phyloP scores from a whole-genome alignment of 35 echinoderm and acorn worm genomes.

The Patiria miniata region DNA sequence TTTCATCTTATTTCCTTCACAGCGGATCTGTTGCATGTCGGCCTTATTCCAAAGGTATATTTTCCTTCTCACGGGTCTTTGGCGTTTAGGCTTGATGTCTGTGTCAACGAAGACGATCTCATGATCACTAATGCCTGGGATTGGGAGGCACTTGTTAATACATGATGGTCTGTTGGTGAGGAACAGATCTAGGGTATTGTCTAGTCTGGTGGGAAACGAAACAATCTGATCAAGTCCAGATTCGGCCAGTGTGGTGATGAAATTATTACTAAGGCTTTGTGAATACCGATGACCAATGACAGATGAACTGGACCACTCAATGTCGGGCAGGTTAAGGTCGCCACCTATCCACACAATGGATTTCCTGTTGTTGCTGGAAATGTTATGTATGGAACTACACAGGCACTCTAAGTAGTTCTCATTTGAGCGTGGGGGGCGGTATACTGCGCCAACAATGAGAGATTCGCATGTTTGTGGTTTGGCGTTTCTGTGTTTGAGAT shows the following conservation, averaged over 20 bases:
- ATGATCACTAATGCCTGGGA: constrained; percentile 52
- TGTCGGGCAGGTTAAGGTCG: constrained; percentile 64
- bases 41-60: constrained; percentile 47
- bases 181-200: constrained; percentile 55
- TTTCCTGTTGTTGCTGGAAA: no score
- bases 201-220: constrained; percentile 48
- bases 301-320: constrained; percentile 34
- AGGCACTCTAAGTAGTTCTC: no score
- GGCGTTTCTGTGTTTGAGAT: no score
- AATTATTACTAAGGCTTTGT: constrained; percentile 37
- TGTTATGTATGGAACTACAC: no score
- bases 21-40: constrained; percentile 18
- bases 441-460: constrained; percentile 35
- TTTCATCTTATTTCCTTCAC: not conserved
- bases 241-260: constrained; percentile 41
- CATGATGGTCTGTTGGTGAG: constrained; percentile 9
- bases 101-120: constrained; percentile 33
- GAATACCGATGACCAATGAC: constrained; percentile 34
- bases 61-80: constrained; percentile 41
- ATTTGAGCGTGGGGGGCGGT: constrained; percentile 50
- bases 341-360: no score
- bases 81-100: constrained; percentile 43
- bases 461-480: constrained; percentile 15
- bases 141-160: constrained; percentile 37
- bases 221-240: constrained; percentile 58